These are phyloP conservation scores for Araneus ventricosus DNA, from an alignment of 1,140 invertebrate genomes.

Conservation along the genomic window DNA sequence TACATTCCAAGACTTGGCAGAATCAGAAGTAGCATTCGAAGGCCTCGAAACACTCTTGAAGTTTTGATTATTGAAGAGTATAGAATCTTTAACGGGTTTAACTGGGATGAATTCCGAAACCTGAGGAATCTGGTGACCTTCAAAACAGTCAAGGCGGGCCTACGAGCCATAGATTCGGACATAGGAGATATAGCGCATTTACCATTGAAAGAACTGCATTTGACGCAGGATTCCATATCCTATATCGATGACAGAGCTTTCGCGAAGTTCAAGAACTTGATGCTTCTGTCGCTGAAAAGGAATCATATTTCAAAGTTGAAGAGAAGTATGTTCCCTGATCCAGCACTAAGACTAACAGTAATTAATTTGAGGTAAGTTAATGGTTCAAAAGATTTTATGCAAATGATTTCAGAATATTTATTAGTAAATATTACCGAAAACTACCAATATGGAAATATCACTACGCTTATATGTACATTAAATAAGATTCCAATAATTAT, in stretches of 20 bases:
- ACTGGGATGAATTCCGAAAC: conserved; percentile 18
- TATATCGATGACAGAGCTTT: conserved; percentile 4
- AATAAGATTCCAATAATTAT: too few species aligned
- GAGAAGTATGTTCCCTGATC: conserved; percentile 46
- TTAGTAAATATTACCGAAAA: too few species aligned
- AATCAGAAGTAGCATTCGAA: conserved; percentile 29
- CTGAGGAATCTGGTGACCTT: background rate
- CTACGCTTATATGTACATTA: too few species aligned
- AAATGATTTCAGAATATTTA: too few species aligned
- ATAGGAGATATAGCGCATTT: background rate
- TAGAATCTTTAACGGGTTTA: background rate
- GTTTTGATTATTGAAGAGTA: background rate
- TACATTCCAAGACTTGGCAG: background rate
- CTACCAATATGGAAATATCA: too few species aligned
- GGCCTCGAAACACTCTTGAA: conserved; percentile 8
- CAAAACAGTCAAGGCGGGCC: background rate
- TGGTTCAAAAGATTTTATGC: too few species aligned
- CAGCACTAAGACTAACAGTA: background rate
- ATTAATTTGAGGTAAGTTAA: conserved; percentile 44
- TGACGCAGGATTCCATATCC: conserved; percentile 15
- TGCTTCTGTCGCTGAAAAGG: background rate
- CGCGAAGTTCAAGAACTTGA: background rate
- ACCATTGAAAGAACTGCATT: background rate
- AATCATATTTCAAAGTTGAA: background rate
- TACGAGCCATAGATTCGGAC: background rate